A percentile compares a stretch with the other conserved stretches of the same genome.
phyloP scores from a whole-genome alignment of 2,888 invertebrate genomes.

The Metallyticus violacea region DNA sequence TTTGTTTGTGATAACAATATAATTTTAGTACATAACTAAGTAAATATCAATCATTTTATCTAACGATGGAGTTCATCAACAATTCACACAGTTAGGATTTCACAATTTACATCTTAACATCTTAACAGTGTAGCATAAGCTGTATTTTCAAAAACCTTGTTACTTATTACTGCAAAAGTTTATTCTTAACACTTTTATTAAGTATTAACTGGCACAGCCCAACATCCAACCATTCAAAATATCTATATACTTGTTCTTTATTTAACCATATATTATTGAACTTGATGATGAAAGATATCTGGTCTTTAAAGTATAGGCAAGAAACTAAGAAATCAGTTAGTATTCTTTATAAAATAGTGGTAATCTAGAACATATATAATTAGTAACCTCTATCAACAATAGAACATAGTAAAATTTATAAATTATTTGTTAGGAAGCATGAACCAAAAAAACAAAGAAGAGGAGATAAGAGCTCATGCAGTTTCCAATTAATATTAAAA shows the following conservation, averaged over 20 bases:
- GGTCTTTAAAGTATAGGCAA: neutral
- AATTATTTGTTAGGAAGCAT: neutral
- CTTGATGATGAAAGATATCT: neutral
- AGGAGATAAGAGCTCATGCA: neutral
- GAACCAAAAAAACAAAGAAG: neutral
- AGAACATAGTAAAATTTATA: too few relatives aligned
- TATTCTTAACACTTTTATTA: neutral
- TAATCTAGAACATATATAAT: too few relatives aligned
- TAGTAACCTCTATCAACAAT: too few relatives aligned
- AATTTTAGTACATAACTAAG: neutral
- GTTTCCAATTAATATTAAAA: neutral
- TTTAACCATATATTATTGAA: too few relatives aligned
- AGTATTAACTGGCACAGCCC: neutral
- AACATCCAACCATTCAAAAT: neutral
- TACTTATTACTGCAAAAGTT: neutral
- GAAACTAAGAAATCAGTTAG: neutral
- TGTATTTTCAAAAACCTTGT: neutral
- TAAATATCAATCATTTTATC: neutral
- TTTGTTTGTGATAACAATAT: neutral
- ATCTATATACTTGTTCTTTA: neutral
- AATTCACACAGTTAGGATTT: neutral
- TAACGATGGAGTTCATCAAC: neutral
- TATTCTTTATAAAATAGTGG: too few relatives aligned
- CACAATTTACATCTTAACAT: neutral
- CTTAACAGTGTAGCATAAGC: neutral